Base-by-base conservation (phyloP, 1,140 invertebrate species). In the Euura lappo region DNA sequence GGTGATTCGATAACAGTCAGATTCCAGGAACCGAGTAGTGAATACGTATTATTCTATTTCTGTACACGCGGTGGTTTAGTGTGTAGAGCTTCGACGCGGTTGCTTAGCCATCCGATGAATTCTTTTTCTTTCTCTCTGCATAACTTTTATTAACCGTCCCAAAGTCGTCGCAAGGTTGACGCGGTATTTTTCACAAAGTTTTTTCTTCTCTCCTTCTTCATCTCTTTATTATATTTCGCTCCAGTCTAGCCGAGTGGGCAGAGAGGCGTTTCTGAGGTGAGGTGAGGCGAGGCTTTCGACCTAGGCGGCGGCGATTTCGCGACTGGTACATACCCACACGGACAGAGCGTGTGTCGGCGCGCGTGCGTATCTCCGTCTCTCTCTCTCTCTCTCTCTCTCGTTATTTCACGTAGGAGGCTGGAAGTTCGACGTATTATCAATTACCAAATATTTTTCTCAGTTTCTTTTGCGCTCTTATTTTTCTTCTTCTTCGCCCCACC, bases 281-380 rank as follows among this genome's bases (percentile, higher is more conserved):
- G 71, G 68, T 68, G 67, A 72, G 73, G 74, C 69, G 65, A 64
- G 68, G 70, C 42, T 51, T 60, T 71, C 46, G 67, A 72, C 68
- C 71, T 72, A 71, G 74, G 71, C 75, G 51, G 70, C 68, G 74
- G 8, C 45, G 68, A 46, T 47, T 72, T 69, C 71, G 45, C 68
- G 71, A 75, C 72, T 72, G 70, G 75, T 75, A 78, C 76, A 75
- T 73, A 76, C 75, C 74, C 73, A 72, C 75, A 60, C 68, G 42
- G 42, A 45, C 68, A 60, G 13, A 10, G 6, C 69, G 46, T 70
- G 66, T 2, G 5, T 51, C 10, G 44, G 42, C 60, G 65, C 46
- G 70, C 67, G 11, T 70, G 68, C 47, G 47, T 45, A 51, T 65
- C 51, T 65, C 67, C 51, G 45, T 72, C 70, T 67, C 67, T 13